Evolutionary conservation across 2,113 vertebrate species (phyloP).

Genomic region (Arenaria interpres): DNA sequence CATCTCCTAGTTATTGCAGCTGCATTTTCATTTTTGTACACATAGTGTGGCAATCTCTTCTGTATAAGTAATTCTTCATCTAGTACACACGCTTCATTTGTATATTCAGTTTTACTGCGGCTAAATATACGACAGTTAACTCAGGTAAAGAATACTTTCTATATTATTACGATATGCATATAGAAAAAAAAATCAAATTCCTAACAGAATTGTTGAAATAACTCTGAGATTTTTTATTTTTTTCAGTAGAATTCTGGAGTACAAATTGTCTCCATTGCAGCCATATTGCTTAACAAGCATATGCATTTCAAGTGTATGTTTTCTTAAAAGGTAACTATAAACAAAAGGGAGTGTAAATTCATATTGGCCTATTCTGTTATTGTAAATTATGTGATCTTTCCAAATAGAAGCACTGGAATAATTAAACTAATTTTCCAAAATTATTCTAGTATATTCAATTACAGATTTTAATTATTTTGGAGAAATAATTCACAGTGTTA

Average conservation of each 20-base stretch:
- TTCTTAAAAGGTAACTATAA: constrained; percentile 3
- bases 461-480: constrained; percentile 80
- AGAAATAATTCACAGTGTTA: constrained; percentile 75
- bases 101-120: not conserved
- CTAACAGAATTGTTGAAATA: not conserved
- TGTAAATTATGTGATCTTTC: constrained; percentile 72
- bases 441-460: constrained; percentile 82
- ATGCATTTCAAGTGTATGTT: not conserved
- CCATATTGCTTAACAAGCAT: not conserved
- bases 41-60: not conserved
- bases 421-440: constrained; percentile 79
- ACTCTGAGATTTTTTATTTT: not conserved
- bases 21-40: not conserved
- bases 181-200: not conserved
- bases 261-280: not conserved
- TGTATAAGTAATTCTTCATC: not conserved
- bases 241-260: not conserved
- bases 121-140: not conserved
- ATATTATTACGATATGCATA: not conserved
- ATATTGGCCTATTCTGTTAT: constrained; percentile 61
- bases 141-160: not conserved
- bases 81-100: not conserved
- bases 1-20: not conserved
- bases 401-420: constrained; percentile 75
- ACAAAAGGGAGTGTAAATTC: constrained; percentile 4